These are phyloP conservation scores for Nephrotoma guestfalica DNA, from an alignment of 2,888 invertebrate genomes.

Conservation along the genomic window DNA sequence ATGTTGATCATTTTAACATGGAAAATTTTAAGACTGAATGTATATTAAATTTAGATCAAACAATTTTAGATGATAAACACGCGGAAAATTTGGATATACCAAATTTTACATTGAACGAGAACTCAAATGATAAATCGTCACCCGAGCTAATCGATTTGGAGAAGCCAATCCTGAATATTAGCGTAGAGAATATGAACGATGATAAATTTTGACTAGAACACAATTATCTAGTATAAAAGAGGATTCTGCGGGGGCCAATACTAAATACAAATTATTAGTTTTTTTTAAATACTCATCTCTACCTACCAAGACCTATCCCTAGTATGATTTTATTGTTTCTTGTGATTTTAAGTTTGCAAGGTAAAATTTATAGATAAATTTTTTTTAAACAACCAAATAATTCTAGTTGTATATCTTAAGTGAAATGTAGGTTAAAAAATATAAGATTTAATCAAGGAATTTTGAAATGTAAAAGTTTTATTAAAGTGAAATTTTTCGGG, in stretches of 20 bases:
- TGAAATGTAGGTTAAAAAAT: not conserved
- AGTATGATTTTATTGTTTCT: not conserved
- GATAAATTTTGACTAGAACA: not conserved
- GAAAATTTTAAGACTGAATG: conserved; percentile 32
- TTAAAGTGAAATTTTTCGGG: not conserved
- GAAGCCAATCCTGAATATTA: conserved; percentile 25
- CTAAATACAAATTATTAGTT: not conserved
- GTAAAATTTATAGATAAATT: not conserved
- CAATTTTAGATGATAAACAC: conserved; percentile 15
- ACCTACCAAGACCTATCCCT: not conserved
- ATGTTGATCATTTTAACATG: conserved; percentile 32
- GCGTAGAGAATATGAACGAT: not conserved
- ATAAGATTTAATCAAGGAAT: not conserved
- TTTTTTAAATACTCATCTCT: not conserved
- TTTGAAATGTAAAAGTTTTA: not conserved
- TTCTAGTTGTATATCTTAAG: not conserved
- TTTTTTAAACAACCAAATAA: not conserved
- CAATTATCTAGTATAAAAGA: not conserved
- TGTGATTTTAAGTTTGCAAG: not conserved
- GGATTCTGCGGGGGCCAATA: not conserved
- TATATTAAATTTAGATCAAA: conserved; percentile 30
- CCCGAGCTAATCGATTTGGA: conserved; percentile 24
- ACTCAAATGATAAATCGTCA: conserved; percentile 16
- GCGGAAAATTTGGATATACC: not conserved
- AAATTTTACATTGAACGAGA: not conserved